Evolutionary conservation across 2,113 vertebrate genomes (phyloP).

Genomic region (Rallus limicola): DNA sequence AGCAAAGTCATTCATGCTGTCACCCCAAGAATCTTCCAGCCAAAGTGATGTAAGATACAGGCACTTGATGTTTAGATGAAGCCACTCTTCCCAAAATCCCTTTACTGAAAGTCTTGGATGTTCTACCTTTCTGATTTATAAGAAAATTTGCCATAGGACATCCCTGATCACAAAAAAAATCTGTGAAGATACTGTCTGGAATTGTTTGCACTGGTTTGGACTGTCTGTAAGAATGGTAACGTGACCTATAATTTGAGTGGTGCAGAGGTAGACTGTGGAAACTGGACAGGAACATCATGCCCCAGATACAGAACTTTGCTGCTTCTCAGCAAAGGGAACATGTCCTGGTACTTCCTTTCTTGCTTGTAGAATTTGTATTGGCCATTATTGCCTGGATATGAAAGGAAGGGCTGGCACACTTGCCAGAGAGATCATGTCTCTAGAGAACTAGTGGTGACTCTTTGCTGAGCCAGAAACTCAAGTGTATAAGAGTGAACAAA

Average conservation of each 20-base stretch:
- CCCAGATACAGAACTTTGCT: not conserved
- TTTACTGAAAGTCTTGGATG: not conserved
- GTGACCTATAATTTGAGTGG: not conserved
- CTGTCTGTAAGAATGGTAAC: not conserved
- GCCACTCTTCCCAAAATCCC: not conserved
- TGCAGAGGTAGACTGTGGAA: not conserved
- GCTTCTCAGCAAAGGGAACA: not conserved
- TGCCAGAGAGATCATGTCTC: not conserved
- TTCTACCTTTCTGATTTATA: not conserved
- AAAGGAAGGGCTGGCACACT: not conserved
- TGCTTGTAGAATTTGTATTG: not conserved
- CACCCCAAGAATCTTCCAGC: not conserved
- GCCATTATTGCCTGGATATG: not conserved
- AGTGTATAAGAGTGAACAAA: not conserved
- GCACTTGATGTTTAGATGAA: not conserved
- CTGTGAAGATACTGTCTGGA: not conserved
- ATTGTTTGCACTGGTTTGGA: not conserved
- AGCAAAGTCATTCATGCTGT: not conserved
- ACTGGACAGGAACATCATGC: not conserved
- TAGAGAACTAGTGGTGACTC: not conserved
- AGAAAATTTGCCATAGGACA: not conserved
- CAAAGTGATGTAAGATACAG: not conserved
- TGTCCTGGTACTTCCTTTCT: not conserved
- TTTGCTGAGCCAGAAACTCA: not conserved
- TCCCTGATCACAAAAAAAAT: not conserved